Evolutionary conservation across 2,888 invertebrate genomes (phyloP).

Genomic region (Clostera curtula): DNA sequence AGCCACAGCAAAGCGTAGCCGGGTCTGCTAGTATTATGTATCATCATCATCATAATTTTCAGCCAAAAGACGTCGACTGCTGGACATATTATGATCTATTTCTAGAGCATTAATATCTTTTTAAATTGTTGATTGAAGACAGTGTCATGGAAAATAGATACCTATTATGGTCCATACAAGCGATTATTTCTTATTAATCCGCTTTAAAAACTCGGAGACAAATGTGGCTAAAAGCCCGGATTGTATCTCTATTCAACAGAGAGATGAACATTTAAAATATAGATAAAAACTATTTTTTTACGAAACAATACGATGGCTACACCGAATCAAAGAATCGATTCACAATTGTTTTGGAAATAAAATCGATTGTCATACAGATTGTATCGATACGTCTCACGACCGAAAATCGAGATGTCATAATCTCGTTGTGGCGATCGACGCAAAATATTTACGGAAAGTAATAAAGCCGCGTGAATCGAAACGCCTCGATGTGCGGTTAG

Average conservation of each 20-base stretch:
- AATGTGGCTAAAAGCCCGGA: no score
- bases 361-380: conserved; percentile 39
- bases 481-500: conserved; percentile 32
- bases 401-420: conserved; percentile 15
- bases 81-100: no score
- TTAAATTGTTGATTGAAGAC: no score
- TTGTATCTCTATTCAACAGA: conserved; percentile 8
- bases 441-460: conserved; percentile 62
- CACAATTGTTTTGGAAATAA: conserved; percentile 41
- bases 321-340: conserved; percentile 27
- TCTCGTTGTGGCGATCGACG: conserved; percentile 36
- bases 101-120: no score
- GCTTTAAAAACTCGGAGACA: no score
- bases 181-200: no score
- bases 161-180: no score
- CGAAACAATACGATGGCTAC: conserved; percentile 26
- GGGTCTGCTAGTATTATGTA: no score
- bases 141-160: no score
- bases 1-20: no score
- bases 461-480: conserved; percentile 25
- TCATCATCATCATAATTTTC: no score
- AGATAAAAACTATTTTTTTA: conserved; percentile 20
- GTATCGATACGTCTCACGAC: conserved; percentile 47
- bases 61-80: no score
- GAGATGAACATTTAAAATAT: conserved; percentile 17